These are phyloP conservation scores for Lepidiolamprologus cunningtoni DNA, from an alignment of 2,113 vertebrate genomes.

Conservation along the genomic window DNA sequence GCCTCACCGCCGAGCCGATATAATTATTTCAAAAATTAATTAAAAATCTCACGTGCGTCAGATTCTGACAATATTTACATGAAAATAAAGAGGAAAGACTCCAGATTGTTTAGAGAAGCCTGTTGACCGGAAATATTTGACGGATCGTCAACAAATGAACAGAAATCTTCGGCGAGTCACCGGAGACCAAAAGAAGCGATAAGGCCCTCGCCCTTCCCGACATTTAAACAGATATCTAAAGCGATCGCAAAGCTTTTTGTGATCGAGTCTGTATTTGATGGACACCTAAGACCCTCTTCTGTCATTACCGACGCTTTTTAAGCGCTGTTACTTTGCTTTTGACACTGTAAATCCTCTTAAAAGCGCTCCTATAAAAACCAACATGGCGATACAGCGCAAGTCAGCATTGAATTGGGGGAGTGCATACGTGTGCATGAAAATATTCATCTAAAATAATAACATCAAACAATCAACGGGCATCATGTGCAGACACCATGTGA, in stretches of 20 bases:
- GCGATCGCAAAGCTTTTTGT: conserved; percentile 18
- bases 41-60: conserved; percentile 72
- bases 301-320: conserved; percentile 9
- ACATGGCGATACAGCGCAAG: conserved; percentile 80
- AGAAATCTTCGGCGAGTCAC: conserved; percentile 62
- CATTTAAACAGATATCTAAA: conserved; percentile 52
- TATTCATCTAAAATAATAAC: conserved; percentile 68
- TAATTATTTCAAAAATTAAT: conserved; percentile 78
- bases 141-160: conserved; percentile 36
- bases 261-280: not conserved
- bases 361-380: conserved; percentile 70
- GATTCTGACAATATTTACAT: conserved; percentile 60
- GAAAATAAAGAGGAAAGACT: conserved; percentile 75
- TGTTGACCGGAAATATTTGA: not conserved
- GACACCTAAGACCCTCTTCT: conserved; percentile 25
- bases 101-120: conserved; percentile 20
- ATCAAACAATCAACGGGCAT: conserved; percentile 26
- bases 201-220: conserved; percentile 76
- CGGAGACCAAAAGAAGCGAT: conserved; percentile 42
- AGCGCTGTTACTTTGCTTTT: conserved; percentile 54
- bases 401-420: conserved; percentile 54
- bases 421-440: conserved; percentile 81
- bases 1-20: conserved; percentile 54
- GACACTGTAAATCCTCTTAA: conserved; percentile 57
- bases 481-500: not conserved